Base-by-base conservation (phyloP, 2,888 invertebrate species). In the Drosophila rellima region DNA sequence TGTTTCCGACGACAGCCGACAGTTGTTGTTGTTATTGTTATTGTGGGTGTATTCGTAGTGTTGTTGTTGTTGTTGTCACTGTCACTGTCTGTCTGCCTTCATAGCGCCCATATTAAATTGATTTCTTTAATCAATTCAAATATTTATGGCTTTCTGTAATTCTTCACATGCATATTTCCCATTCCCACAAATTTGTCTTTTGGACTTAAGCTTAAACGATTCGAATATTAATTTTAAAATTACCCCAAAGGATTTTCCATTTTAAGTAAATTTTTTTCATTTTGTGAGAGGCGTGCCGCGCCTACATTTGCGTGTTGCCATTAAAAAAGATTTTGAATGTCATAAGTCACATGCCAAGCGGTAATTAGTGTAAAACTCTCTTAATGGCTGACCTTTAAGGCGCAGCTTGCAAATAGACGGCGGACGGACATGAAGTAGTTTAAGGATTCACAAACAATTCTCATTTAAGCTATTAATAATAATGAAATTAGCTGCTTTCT, bases 281-380 rank as follows among this genome's bases (percentile, higher is more conserved):
- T 33, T 48, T 23, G 11, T 13, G 20, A 17, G 18, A 17, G 47
- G 47, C 26, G 37, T 45, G 70, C 37, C 52, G 31, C 59, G 48
- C 78, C 70, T 39, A 40, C 39, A 51, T 57, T 69, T 60, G 55
- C 57, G 79, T 67, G 71, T 60, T 56, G 35, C 47, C 52, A 50
- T 57, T 26, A 35, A 35, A 33, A 54, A 57, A 84, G 70, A 75
- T 81, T 88, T 78, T 65, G 47, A 80, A 83, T 83, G 70, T 65
- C 82, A 82, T 80, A 71, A 86, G 74, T 80, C 80, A 82, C 86
- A 88, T 82, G 88, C 82, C 83, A 88, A 74, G 74, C 54, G 23
- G 88, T 86, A 82, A 82, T 82, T 82, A 82, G 83, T 63, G 50
- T 42, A 65, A 57, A 39, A 31, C 42, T 62, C 57, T 17, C 35